A percentile compares a stretch with the other conserved stretches of the same genome.
Evolutionary conservation across 35 echinoderm and acorn worm species (phyloP).

Genomic region (Ophioderma brevispina): DNA sequence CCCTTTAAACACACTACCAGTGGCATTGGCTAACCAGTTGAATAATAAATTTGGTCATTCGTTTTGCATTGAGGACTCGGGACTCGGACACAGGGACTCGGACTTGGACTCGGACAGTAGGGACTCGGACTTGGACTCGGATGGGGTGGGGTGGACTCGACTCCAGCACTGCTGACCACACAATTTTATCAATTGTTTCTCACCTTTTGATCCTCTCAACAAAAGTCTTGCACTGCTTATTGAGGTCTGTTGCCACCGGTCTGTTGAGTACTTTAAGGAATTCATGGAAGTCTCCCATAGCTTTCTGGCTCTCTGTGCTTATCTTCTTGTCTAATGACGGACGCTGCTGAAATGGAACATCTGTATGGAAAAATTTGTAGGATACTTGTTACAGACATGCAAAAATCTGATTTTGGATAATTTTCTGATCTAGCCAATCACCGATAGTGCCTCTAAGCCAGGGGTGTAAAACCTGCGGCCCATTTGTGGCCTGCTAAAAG

Average conservation of each 20-base stretch:
- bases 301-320: slow-evolving; percentile 88
- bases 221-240: slow-evolving; percentile 67
- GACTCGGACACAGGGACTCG: too few species aligned
- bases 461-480: not conserved
- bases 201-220: slow-evolving; percentile 61
- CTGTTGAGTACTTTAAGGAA: slow-evolving; percentile 88
- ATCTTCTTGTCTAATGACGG: slow-evolving; percentile 55
- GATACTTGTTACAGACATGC: not conserved
- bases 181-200: too few species aligned
- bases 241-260: slow-evolving; percentile 68
- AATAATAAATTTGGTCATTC: too few species aligned
- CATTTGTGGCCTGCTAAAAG: not conserved
- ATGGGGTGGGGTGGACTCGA: too few species aligned
- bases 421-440: too few species aligned
- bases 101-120: too few species aligned
- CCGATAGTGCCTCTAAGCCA: not conserved
- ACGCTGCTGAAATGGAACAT: slow-evolving; percentile 30
- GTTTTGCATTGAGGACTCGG: too few species aligned
- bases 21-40: too few species aligned
- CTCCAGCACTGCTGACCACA: too few species aligned
- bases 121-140: too few species aligned
- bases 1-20: too few species aligned
- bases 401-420: too few species aligned
- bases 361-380: not conserved
- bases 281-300: slow-evolving; percentile 72